Conservation (phyloP, 2,113 vertebrate species). For the Aramus guarauna region DNA sequence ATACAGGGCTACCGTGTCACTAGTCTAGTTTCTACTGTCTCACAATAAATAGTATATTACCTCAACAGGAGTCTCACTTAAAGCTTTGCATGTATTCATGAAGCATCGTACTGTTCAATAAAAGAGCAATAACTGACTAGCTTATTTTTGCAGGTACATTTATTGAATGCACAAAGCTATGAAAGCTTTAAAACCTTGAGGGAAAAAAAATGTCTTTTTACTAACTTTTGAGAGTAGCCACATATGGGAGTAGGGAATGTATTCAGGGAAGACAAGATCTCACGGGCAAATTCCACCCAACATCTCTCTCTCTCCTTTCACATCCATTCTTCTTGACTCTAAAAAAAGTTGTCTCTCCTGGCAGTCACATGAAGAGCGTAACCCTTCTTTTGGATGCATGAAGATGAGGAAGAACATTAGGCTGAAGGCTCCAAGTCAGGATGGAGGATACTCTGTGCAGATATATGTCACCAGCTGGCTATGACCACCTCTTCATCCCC, state of each 20-base stretch:
- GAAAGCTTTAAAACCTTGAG: not conserved
- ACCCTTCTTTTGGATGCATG: not conserved
- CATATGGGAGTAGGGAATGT: not conserved
- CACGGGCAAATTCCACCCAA: not conserved
- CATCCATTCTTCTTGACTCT: not conserved
- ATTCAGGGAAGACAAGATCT: not conserved
- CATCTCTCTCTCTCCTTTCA: not conserved
- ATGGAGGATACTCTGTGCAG: not conserved
- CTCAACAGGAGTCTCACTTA: not conserved
- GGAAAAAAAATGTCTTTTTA: not conserved
- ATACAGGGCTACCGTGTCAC: not conserved
- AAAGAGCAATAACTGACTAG: not conserved
- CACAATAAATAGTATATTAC: not conserved
- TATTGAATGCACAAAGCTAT: not conserved
- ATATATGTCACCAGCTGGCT: not conserved
- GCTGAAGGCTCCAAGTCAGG: not conserved
- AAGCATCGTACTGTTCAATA: not conserved
- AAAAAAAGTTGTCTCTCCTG: not conserved
- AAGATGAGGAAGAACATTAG: not conserved
- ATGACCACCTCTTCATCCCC: fast-evolving
- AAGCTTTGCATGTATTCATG: not conserved
- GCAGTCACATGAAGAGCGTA: not conserved
- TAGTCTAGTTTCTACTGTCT: not conserved
- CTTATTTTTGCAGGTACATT: not conserved
- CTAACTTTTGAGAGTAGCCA: not conserved